Evolutionary conservation across 1,140 invertebrate genomes (phyloP), one percentile per base, ranked within the genome.

Genomic region (Eciton burchellii): DNA sequence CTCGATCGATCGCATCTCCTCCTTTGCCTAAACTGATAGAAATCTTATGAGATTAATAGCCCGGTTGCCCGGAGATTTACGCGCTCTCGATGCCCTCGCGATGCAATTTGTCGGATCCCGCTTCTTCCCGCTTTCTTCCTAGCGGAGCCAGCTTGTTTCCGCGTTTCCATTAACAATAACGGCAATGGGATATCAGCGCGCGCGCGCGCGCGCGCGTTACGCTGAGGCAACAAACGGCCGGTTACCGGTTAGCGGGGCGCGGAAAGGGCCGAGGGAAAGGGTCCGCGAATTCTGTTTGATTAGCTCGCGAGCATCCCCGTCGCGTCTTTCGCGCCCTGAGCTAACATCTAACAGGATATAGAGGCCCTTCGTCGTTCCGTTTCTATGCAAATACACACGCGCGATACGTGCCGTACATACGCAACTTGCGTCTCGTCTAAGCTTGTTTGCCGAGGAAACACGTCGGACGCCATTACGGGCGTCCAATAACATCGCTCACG

Each of bases 401-500:
- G 86, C 72, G 81, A 83, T 83, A 83, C 66, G 76, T 49, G 43
- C 16, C 52, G 70, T 84, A 71, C 84, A 68, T 82, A 74, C 81
- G 66, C 86, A 76, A 76, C 66, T 83, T 66, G 72, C 56, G 74
- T 74, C 70, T 84, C 70, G 62, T 81, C 76, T 77, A 59, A 81
- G 87, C 83, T 84, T 85, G 85, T 87, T 89, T 85, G 76, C 59
- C 68, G 59, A 82, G 82, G 74, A 83, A 89, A 90, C 89, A 87
- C 79, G 83, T 72, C 83, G 81, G 68, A 84, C 84, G 86, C 85
- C 88, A 89, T 91, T 88, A 88, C 68, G 49, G 83, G 81, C n/a
- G 70, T 88, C 85, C 89, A 91, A 92, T 92, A 92, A 89, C 88
- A 88, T 91, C 77, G 70, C 81, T 84, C 65, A 87, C 89, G 85